Evolutionary conservation across 2,888 invertebrate genomes (phyloP), one percentile per base, ranked within the genome.

Genomic region (Sminthurinus aureus): DNA sequence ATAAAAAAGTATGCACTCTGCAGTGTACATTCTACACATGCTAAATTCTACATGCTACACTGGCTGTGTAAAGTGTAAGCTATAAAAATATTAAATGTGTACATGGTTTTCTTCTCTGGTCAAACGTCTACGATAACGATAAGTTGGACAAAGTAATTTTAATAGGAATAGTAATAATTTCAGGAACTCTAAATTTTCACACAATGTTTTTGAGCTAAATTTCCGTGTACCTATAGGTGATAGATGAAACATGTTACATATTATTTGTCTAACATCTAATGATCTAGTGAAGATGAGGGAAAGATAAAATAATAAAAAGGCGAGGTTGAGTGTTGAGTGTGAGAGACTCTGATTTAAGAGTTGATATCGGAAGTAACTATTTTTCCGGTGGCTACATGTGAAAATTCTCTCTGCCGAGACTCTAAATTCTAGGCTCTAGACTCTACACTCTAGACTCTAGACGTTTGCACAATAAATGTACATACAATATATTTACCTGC

Each of bases 301-400:
- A 38, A 38, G 38, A 38, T 38, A 38, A 38, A 38, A 38, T 38
- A 38, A 38, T 38, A 38, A 38, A 38, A 38, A 38, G 38, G 38
- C 38, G 38, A 38, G 38, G 38, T 38, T 77, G 26, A 64, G 78
- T 78, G 52, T 58, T n/a, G 66, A 78, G 77, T 78, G 77, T 78
- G 77, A 64, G 78, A 78, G 64, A 66, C 20, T 78, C 58, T 74
- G 75, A 51, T 81, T 81, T 66, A 81, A 81, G 38, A 22, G 38
- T 74, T 51, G 51, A 80, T 74, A 81, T 81, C 81, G 81, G 81
- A 81, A 81, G 81, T 74, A 73, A 74, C 74, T 74, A 81, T 81
- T 81, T 81, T 81, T 81, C 81, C 81, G 81, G 81, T 81, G 74
- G 75, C 73, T 81, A 64, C 80, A 74, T 74, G 74, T 79, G 79